Evolutionary conservation across 2,888 invertebrate species (phyloP), one percentile per base, ranked within the genome.

Genomic region (Dioctria rufipes): DNA sequence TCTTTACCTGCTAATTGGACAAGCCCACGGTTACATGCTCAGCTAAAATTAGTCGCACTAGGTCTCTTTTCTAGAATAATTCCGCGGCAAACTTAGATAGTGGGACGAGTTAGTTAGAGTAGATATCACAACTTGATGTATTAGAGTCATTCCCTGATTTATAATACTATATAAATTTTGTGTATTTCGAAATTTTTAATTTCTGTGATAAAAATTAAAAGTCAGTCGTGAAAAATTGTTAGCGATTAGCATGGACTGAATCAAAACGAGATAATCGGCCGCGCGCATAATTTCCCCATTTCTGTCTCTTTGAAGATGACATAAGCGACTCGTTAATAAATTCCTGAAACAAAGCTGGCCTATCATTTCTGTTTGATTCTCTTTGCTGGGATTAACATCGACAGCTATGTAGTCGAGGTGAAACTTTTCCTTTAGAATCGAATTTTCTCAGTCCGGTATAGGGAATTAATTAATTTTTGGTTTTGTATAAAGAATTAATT

Each of bases 141-240:
- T 75, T 60, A 42, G 60, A 75, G 11, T 13, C 60, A 42, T 75
- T 42, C 42, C 46, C 73, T 75, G 73, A 75, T 75, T 75, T 75
- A 75, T 60, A 39, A 43, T 60, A n/a, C 73, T 58, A 43, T 43
- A 25, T 25, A 25, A 60, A 60, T 39, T 60, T 75, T 60, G n/a
- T 60, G 42, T 13, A 60, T 75, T 60, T 60, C 43, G 60, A 13
- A 60, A 60, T 3, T 60, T 75, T 75, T 75, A 75, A 75, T 75
- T 75, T 75, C 43, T 60, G 42, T 75, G 73, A 75, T 75, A 75
- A 60, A 75, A 75, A 75, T 75, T 75, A 75, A 75, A 42, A 60
- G 43, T 37, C 73, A 49, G 43, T 75, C 40, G 58, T 75, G 73
- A 75, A 75, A 75, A 75, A 60, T 75, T 60, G 73, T 43, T 60